These are phyloP conservation scores for Hedychridium roseum DNA, from an alignment of 2,888 invertebrate genomes.

Conservation along the genomic window DNA sequence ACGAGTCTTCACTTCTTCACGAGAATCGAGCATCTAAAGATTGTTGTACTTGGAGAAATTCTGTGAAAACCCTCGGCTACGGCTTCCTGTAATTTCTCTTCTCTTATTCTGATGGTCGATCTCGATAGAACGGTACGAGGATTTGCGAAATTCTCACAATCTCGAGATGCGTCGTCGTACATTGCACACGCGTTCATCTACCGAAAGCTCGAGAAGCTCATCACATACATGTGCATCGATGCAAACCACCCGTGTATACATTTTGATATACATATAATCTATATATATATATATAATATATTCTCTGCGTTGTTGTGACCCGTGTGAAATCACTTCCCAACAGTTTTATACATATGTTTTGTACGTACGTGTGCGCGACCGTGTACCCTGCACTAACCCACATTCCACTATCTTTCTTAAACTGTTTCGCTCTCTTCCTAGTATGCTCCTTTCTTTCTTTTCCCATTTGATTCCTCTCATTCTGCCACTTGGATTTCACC, in stretches of 20 bases:
- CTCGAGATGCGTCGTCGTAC: no score
- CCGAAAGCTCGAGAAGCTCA: no score
- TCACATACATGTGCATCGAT: slow-evolving; percentile 9
- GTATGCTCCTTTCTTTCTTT: background rate
- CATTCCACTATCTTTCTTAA: slow-evolving; percentile 8
- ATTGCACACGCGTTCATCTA: no score
- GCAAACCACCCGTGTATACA: slow-evolving; percentile 12
- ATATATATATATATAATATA: slow-evolving; percentile 36
- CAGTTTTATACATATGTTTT: slow-evolving; percentile 63
- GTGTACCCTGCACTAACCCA: slow-evolving; percentile 55
- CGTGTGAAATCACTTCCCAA: slow-evolving; percentile 72
- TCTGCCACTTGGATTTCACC: slow-evolving; percentile 8
- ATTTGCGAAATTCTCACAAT: no score
- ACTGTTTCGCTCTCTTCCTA: slow-evolving; percentile 11
- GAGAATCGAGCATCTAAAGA: no score
- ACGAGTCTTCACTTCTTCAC: no score
- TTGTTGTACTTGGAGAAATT: no score
- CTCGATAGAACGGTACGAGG: no score
- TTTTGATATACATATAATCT: slow-evolving; percentile 16
- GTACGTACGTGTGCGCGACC: slow-evolving; percentile 63
- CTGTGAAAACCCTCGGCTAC: no score
- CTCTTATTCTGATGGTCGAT: no score
- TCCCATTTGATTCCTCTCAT: slow-evolving; percentile 20
- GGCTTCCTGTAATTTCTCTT: no score
- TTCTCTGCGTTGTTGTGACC: slow-evolving; percentile 82